Evolutionary conservation across 2,797 vertebrate genomes (phyloP), one percentile per base, ranked within the genome.

Genomic region (Pangasius krempfi): DNA sequence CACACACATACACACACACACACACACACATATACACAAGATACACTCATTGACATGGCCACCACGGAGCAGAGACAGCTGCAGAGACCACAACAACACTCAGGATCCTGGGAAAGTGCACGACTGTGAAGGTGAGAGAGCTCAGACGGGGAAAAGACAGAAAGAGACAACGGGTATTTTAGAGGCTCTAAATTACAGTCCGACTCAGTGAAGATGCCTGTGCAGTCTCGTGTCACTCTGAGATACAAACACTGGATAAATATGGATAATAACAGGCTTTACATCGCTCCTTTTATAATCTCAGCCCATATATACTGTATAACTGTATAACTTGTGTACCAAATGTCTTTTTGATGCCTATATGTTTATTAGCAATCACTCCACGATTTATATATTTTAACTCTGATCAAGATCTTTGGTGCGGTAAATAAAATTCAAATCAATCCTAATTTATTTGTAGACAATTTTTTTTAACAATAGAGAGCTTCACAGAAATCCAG

Each of bases 81-180:
- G 76, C 76, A 79, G 30, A 40, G n/a, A 83, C 33, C 58, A 75
- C 58, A 64, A 66, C 30, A 81, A 84, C 52, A 84, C 79, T 75
- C 13, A 50, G 60, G 52, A 83, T 82, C 82, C 78, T 84, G 50
- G 60, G 84, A 90, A 88, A 86, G 60, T 20, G 9, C 44, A 47
- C 2, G 9, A 25, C 40, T 89, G 37, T 62, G 52, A 78, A 20
- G 20, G 56, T 84, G 56, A 81, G 87, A 87, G 16, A 64, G 62
- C 81, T 83, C 81, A 64, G 56, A 25, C 12, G 12, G 33, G 22
- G 58, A 64, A 62, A 83, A 66, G 81, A 30, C 27, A 64, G 27
- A 44, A 64, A 44, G 25, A 44, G 58, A 83, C 81, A 64, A 64
- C 60, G 33, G 80, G 80, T 83, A 83, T 83, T 83, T 83, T 64